Evolutionary conservation across 2,113 vertebrate species (phyloP), one percentile per base, ranked within the genome.

Genomic region (Progne subis): DNA sequence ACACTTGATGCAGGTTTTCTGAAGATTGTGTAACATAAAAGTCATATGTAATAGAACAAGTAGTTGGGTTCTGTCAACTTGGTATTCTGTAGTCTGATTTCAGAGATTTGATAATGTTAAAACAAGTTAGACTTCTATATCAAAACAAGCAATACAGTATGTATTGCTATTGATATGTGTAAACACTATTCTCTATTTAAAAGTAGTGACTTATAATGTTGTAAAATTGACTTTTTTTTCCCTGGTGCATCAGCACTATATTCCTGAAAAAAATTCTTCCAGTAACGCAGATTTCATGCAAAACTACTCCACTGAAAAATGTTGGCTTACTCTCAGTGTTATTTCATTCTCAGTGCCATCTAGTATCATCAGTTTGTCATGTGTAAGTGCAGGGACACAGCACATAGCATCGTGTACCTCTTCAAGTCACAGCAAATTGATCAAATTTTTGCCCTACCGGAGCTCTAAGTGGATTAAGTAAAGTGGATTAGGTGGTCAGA

Each of bases 401-500:
- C 53, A 63, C n/a, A 18, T 1, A 31, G 39, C 55, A 37, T 63
- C 6, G 0, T 18, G 47, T 77, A 83, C 39, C 39, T 90, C 79
- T 91, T 81, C 79, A 60, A 71, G 81, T 49, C 69, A 76, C 57
- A 91, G 61, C 19, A 56, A 92, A 84, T 11, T 47, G 76, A 75
- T 86, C 76, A 84, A 82, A 75, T 79, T 85, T 70, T 72, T 94
- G 53, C 70, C 53, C 50, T 85, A 16, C 63, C 0, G 0, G 41
- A 85, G n/a, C 52, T 63, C 29, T 63, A 83, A 94, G 21, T 86
- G 68, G 86, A 87, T 92, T 85, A 92, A 28, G 75, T n/a, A 32
- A 88, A 92, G 72, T 95, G 80, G 93, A 94, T 95, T 94, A 93
- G 31, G 31, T 90, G 90, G 84, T 63, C 78, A 85, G 84, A 93